Evolutionary conservation across 92 coral and sea anemone genomes (phyloP), one percentile per base, ranked within the genome.

Genomic region (Parazoanthus swiftii): DNA sequence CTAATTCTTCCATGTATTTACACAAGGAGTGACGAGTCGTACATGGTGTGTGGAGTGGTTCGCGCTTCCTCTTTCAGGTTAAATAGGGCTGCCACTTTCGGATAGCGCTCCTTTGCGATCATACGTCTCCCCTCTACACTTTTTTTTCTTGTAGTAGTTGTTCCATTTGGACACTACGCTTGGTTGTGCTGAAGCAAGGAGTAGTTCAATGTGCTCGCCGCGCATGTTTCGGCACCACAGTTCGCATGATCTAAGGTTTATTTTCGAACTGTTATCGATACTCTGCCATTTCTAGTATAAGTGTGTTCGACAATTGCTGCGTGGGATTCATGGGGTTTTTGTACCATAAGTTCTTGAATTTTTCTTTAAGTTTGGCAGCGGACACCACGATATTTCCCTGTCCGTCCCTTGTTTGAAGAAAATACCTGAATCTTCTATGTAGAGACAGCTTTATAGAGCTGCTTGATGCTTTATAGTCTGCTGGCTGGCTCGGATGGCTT

Each of bases 301-400:
- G 79, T 18, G 93, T 82, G 71, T 91, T 91, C 2, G 93, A 91
- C 33, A 91, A 85, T 21, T 3, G 75, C 54, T 88, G 91, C n/a
- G 25, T 25, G 1, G 93, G 93, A 70, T 84, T 91, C 2, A 59
- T 13, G 7, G 91, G 91, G 39, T 79, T 91, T 37, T 86, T 80
- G 72, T 88, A 77, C 93, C 93, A 91, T 68, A 91, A 72, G 74
- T 76, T 73, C 48, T 77, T 88, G 63, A 84, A 91, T 81, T 85
- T 91, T 29, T 29, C 36, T 43, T 79, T 42, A 23, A 74, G 79
- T 44, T 20, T 74, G 38, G 37, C 38, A 36, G 79, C 79, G 13
- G 48, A 51, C 20, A 91, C 91, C 20, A 91, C 91, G 63, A 91
- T 76, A 76, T 91, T 91, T 35, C 90, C 93, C 81, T 70, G 85